Base-by-base conservation (phyloP, 2,888 invertebrate species). In the Erebia aethiops region DNA sequence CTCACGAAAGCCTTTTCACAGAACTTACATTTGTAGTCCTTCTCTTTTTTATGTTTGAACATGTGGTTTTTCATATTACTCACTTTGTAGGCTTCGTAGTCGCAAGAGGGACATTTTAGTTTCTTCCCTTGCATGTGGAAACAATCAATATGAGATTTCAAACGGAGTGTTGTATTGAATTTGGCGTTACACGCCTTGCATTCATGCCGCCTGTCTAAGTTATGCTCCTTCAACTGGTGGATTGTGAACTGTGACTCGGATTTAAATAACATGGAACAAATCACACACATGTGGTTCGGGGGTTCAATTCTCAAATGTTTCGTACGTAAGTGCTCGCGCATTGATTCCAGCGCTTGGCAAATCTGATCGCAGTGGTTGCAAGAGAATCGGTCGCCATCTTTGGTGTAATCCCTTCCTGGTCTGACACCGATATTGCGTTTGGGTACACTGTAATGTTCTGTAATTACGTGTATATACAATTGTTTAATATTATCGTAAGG, bases 1-100 rank as follows among this genome's bases (percentile, higher is more conserved):
- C 92, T 85, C 21, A 87, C 43, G 69, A 94, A 94, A 1, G 90
- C 81, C 72, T 94, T 94, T 70, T 81, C 83, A 75, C 94, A 94
- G 63, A 84, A 90, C 69, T 79, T 81, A 70, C 94, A 94, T 14
- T 91, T 87, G 66, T 84, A 83, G 35, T 92, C 87, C 70, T 89
- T 93, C 0, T 84, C 87, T 0, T 88, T 86, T 64, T 85, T 90
- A 63, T 94, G 93, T 35, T 2, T 16, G 9, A 7, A 83, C 71
- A 86, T 88, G n/a, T 92, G 91, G 54, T 86, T 91, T 66, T 86
- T 84, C 77, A 91, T 73, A 46, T 82, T 77, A 41, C 49, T 90
- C 91, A 78, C 49, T 85, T 18, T 86, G 52, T 86, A 90, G 0
- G 87, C 82, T 43, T 89, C 90, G 65, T 85, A 91, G 0, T 91